Percentiles rank a stretch among this genome's conserved stretches.
These are phyloP conservation scores for Lasioglossum leucozonium DNA, from an alignment of 2,888 invertebrate species.

Conservation along the genomic window DNA sequence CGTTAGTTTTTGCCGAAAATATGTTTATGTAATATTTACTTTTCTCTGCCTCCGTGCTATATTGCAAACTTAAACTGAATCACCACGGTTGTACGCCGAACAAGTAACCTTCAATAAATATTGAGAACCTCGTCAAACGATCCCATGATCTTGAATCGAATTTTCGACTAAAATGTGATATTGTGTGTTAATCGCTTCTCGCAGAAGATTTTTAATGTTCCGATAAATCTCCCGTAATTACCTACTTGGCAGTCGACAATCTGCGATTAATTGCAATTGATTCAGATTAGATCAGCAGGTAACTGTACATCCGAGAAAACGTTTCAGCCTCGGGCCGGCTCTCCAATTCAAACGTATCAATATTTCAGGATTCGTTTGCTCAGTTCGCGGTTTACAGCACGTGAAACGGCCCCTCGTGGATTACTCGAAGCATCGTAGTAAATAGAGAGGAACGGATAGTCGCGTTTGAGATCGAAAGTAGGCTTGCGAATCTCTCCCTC, in stretches of 20 bases:
- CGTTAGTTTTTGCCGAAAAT: background rate
- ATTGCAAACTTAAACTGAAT: background rate
- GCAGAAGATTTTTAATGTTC: background rate
- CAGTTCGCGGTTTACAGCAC: background rate
- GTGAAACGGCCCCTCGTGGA: background rate
- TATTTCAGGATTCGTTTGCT: background rate
- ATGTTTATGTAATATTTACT: background rate
- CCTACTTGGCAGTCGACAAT: background rate
- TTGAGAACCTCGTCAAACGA: background rate
- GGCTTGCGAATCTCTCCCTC: slow-evolving; percentile 1
- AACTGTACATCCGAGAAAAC: background rate
- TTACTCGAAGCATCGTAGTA: slow-evolving; percentile 10
- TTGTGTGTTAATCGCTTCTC: background rate
- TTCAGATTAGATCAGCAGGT: background rate
- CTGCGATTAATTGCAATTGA: background rate
- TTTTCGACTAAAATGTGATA: background rate
- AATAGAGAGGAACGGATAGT: slow-evolving; percentile 17
- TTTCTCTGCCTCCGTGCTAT: background rate
- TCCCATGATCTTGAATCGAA: background rate
- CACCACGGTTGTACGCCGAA: background rate
- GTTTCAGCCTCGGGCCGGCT: background rate
- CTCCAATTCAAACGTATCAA: background rate
- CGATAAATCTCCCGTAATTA: background rate
- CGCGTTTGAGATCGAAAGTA: slow-evolving; percentile 49
- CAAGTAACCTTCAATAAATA: background rate